A percentile compares a stretch with the other conserved stretches of the same genome.
Conservation (phyloP, 2,888 invertebrate species). For the Cantharis rustica region DNA sequence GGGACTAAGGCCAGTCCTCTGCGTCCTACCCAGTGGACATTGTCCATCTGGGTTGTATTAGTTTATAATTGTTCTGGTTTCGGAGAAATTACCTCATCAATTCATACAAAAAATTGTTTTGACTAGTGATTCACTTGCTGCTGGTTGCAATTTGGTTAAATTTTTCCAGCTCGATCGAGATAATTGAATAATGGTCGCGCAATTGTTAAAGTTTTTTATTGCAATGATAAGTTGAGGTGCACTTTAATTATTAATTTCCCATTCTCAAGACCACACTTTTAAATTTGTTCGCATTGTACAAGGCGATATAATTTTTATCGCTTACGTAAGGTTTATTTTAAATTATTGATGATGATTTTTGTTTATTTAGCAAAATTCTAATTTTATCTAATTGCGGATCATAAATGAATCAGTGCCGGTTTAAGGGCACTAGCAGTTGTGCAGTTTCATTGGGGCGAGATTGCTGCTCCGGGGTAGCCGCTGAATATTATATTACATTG, state of each 20-base stretch:
- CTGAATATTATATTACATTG: not conserved
- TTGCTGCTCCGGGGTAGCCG: not conserved
- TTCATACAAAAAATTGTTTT: not conserved
- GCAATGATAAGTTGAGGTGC: not conserved
- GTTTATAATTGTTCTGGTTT: too few species aligned
- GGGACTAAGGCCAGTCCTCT: too few species aligned
- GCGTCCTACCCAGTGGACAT: too few species aligned
- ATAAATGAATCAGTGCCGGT: not conserved
- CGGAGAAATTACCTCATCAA: too few species aligned
- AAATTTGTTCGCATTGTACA: too few species aligned
- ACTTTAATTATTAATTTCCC: not conserved
- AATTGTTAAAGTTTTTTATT: not conserved
- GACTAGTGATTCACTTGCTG: not conserved
- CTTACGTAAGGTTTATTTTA: too few species aligned
- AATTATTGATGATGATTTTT: too few species aligned
- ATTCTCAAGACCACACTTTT: not conserved
- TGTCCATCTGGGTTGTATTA: too few species aligned
- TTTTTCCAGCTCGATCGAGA: not conserved
- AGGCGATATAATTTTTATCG: too few species aligned
- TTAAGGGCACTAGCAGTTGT: not conserved
- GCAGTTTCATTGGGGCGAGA: not conserved
- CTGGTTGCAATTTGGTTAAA: not conserved
- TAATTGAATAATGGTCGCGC: not conserved
- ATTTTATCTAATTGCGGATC: not conserved
- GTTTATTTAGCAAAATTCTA: not conserved